Evolutionary conservation across 2,113 vertebrate genomes (phyloP).

Genomic region (Hoplias malabaricus): DNA sequence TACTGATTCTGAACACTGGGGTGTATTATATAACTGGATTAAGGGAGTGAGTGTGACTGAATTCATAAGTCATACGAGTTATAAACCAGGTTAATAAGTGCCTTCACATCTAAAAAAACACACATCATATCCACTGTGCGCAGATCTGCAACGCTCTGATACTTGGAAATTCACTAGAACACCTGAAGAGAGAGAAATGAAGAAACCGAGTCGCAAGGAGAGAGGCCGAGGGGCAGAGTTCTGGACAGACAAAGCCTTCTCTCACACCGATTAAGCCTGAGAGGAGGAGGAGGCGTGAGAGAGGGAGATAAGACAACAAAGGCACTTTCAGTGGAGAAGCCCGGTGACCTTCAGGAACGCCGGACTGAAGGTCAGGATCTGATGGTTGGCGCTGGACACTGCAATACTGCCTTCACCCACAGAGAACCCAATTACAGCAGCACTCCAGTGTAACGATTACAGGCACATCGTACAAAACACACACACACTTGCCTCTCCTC

Average conservation of each 20-base stretch:
- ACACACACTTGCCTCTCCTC: conserved; percentile 57
- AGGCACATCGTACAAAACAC: conserved; percentile 58
- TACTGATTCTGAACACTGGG: no score
- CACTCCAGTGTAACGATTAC: conserved; percentile 56
- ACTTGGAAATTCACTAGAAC: no score
- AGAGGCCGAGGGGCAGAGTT: not conserved
- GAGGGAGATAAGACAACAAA: conserved; percentile 30
- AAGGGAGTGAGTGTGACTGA: no score
- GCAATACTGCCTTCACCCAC: conserved; percentile 31
- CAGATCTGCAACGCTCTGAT: no score
- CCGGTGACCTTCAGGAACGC: conserved; percentile 16
- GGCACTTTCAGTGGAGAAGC: not conserved
- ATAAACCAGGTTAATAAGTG: no score
- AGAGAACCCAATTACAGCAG: conserved; percentile 64
- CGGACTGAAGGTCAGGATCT: conserved; percentile 30
- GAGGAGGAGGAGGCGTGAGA: not conserved
- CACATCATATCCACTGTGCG: no score
- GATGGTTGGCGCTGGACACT: conserved; percentile 7
- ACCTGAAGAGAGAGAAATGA: not conserved
- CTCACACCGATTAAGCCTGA: conserved; percentile 17
- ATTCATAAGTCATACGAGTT: no score
- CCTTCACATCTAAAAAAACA: no score
- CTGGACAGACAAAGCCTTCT: not conserved
- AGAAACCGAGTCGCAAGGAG: not conserved
- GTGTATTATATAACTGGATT: no score